A percentile compares a stretch with the other conserved stretches of the same genome.
Conservation (phyloP, 1,140 invertebrate species). For the Trinorchestia longiramus region DNA sequence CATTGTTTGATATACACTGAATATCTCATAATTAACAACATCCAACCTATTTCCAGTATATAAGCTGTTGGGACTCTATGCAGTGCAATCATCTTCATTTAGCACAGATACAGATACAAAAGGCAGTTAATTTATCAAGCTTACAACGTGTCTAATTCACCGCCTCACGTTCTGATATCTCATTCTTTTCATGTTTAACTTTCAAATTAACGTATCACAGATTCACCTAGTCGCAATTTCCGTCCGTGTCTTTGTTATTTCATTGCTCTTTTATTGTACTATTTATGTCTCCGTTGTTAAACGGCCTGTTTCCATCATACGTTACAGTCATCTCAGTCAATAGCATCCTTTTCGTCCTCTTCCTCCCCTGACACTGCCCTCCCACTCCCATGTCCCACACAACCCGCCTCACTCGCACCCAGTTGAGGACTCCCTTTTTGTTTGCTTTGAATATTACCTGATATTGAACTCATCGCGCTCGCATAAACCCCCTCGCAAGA, state of each 20-base stretch:
- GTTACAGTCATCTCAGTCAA: not conserved
- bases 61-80: too few species aligned
- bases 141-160: too few species aligned
- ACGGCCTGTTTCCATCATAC: not conserved
- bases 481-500: not conserved
- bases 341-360: not conserved
- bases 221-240: not conserved
- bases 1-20: too few species aligned
- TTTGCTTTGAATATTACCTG: slow-evolving; percentile 47
- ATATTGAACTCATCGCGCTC: slow-evolving; percentile 48
- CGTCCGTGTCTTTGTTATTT: not conserved
- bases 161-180: not conserved
- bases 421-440: slow-evolving; percentile 14
- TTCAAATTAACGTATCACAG: not conserved
- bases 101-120: too few species aligned
- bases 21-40: too few species aligned
- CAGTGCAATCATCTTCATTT: too few species aligned
- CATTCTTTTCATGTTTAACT: not conserved
- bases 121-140: too few species aligned
- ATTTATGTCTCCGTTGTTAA: not conserved
- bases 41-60: too few species aligned
- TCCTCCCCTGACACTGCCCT: not conserved
- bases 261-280: not conserved
- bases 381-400: not conserved
- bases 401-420: slow-evolving; percentile 8